Conservation (phyloP, 2,888 invertebrate genomes). For the Isoperla grammatica region DNA sequence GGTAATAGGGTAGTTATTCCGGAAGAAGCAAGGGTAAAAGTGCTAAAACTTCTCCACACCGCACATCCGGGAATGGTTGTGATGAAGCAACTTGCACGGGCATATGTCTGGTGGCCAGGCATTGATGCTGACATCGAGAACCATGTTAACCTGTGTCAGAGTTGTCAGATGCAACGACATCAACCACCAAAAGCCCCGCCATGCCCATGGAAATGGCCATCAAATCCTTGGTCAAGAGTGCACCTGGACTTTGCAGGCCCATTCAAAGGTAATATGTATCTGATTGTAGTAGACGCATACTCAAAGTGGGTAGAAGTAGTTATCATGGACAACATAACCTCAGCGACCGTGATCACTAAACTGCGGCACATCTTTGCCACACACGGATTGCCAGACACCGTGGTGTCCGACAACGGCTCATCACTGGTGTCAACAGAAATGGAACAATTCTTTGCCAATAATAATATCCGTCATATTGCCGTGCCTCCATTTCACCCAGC, state of each 20-base stretch:
- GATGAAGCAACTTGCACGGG: conserved; percentile 19
- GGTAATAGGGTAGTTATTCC: conserved; percentile 30
- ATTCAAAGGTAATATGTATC: conserved; percentile 23
- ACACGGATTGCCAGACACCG: conserved; percentile 33
- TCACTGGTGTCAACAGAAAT: conserved; percentile 33
- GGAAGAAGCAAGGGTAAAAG: too few relatives aligned
- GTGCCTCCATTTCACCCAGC: conserved; percentile 32
- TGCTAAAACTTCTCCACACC: too few relatives aligned
- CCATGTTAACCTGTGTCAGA: conserved; percentile 14
- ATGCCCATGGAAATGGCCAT: conserved; percentile 31
- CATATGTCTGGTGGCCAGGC: conserved; percentile 28
- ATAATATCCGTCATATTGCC: conserved; percentile 28
- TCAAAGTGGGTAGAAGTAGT: conserved; percentile 32
- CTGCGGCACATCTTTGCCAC: conserved; percentile 28
- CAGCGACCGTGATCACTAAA: conserved; percentile 23
- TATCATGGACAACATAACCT: conserved; percentile 21
- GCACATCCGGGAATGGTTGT: neutral
- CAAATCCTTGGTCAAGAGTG: conserved; percentile 30
- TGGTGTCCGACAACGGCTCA: conserved; percentile 34
- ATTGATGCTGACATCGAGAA: conserved; percentile 27
- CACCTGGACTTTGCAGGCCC: conserved; percentile 34
- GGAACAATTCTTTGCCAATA: too few relatives aligned
- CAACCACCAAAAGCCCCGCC: too few relatives aligned
- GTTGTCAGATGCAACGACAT: conserved; percentile 24
- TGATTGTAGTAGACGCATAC: conserved; percentile 33